These are phyloP conservation scores for Papilio aristodemus DNA, from an alignment of 1,140 invertebrate species.

Conservation along the genomic window DNA sequence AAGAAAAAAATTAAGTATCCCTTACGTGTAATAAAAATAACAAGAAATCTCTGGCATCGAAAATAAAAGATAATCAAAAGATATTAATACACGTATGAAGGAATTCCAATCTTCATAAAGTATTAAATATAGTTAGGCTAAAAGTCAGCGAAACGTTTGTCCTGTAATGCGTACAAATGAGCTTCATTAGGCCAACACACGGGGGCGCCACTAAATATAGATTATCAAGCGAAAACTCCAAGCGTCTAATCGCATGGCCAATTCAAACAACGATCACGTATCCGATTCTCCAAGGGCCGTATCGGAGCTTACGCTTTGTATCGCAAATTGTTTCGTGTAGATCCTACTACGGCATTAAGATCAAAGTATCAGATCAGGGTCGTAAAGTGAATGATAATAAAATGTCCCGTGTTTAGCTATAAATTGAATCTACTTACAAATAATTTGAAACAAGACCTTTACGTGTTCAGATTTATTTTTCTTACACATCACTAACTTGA, in stretches of 20 bases:
- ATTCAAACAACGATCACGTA: constrained; percentile 7
- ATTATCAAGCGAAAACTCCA: neutral
- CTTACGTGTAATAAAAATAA: too few relatives aligned
- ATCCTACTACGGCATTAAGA: neutral
- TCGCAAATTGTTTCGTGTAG: constrained; percentile 5
- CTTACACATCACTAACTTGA: too few relatives aligned
- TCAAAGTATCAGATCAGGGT: neutral
- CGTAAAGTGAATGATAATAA: too few relatives aligned
- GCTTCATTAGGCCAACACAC: constrained; percentile 1
- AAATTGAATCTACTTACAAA: too few relatives aligned
- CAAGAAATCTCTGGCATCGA: too few relatives aligned
- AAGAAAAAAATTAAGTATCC: too few relatives aligned
- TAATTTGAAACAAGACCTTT: too few relatives aligned
- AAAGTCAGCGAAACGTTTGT: neutral
- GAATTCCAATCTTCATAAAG: constrained; percentile 1
- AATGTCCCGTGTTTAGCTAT: too few relatives aligned
- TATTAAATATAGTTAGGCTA: neutral
- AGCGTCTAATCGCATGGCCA: neutral
- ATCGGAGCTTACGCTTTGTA: neutral
- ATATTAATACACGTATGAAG: neutral
- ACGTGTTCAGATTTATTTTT: too few relatives aligned
- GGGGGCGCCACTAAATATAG: constrained; percentile 5
- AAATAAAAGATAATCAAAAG: neutral
- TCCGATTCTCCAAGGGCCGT: neutral
- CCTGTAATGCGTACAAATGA: constrained; percentile 13